These are phyloP conservation scores for Amiota mariae DNA, from an alignment of 2,888 invertebrate species.

Conservation along the genomic window DNA sequence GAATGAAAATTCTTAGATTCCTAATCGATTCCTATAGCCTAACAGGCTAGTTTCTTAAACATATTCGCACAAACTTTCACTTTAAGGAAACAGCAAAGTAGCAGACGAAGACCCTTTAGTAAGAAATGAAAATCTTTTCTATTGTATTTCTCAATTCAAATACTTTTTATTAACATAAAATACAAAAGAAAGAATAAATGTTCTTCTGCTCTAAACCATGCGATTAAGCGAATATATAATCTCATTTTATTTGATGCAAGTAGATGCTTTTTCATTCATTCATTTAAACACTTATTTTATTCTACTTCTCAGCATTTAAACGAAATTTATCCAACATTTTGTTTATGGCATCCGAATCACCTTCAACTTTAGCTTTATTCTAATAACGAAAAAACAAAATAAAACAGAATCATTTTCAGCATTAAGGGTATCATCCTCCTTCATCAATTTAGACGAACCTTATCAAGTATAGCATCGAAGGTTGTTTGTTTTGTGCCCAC, in stretches of 20 bases:
- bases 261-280: background rate
- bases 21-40: too few species aligned
- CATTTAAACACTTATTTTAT: background rate
- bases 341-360: slow-evolving; percentile 65
- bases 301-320: slow-evolving; percentile 51
- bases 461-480: slow-evolving; percentile 64
- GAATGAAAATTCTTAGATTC: too few species aligned
- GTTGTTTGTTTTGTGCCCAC: slow-evolving; percentile 67
- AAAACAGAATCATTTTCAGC: slow-evolving; percentile 11
- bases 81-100: too few species aligned
- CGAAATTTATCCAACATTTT: slow-evolving; percentile 71
- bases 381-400: slow-evolving; percentile 36
- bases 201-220: background rate
- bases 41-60: too few species aligned
- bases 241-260: background rate
- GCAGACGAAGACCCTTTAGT: too few species aligned
- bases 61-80: too few species aligned
- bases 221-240: background rate
- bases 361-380: slow-evolving; percentile 66
- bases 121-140: too few species aligned
- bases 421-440: background rate
- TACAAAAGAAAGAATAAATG: slow-evolving; percentile 16
- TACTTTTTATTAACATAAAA: slow-evolving; percentile 3
- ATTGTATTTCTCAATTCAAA: too few species aligned
- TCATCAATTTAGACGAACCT: slow-evolving; percentile 46